Base-by-base conservation (phyloP, 1,140 invertebrate species). In the Dendrolimus punctatus region DNA sequence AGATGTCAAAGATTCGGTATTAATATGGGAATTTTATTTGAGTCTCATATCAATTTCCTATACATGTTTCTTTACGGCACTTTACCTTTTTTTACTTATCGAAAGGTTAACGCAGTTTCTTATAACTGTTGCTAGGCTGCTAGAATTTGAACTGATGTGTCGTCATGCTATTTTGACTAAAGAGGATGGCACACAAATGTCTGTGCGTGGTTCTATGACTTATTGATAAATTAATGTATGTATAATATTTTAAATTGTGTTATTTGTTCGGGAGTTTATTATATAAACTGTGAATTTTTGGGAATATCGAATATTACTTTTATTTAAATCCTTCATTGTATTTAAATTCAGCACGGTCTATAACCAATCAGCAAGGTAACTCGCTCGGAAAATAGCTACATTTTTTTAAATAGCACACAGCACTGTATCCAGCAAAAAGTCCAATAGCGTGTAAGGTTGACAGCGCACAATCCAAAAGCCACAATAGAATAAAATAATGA, bases 81-180 rank as follows among this genome's bases (percentile, higher is more conserved):
- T 77, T 5, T 74, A 66, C 45, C 51, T 76, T 6, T 53, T 75
- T 6, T 40, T 68, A 7, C 42, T 80, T 8, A 68, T 78, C 45
- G 68, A 73, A 49, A 73, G 66, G 53, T 46, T 77, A 5, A 51
- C 52, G 5, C 54, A 64, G 39, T 73, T 75, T 47, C 39, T 66
- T 4, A 57, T 76, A 37, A 59, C 39, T 6, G 65, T 78, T 9
- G 72, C 75, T 8, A 49, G 68, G 5, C 55, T 80, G 43, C 46
- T 80, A 6, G 75, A 80, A 53, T 80, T 71, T 55, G 75, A 80
- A 38, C 41, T 77, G 5, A 80, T 73, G 75, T 78, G 77, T 48
- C 60, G 75, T 50, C 57, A 76, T 58, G 67, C 72, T 6, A 68
- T 80, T 49, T 51, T 80, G 38, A 64, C 61, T 0, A 65, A 50